phyloP scores from a whole-genome alignment of 2,113 vertebrate species.

The Cyphomyrus plagiostoma region DNA sequence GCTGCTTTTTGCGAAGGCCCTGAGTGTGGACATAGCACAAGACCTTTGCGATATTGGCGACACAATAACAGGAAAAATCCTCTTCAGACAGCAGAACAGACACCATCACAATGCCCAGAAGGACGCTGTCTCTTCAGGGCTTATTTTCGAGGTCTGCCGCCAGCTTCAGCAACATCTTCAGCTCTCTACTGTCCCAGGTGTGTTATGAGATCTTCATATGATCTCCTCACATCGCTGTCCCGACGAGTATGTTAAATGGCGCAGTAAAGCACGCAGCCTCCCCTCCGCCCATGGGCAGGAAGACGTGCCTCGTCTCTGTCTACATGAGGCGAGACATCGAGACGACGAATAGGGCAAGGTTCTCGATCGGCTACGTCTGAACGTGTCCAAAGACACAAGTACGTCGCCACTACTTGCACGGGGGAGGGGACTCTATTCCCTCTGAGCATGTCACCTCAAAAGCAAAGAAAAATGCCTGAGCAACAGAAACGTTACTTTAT shows the following conservation, averaged over 20 bases:
- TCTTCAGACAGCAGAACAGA: background rate
- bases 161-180: background rate
- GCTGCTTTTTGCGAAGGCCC: background rate
- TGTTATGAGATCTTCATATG: background rate
- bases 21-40: background rate
- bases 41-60: background rate
- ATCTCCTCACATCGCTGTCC: background rate
- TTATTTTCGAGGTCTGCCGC: background rate
- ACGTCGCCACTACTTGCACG: background rate
- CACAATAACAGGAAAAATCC: background rate
- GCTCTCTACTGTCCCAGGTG: background rate
- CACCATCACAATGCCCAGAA: slow-evolving; percentile 7
- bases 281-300: background rate
- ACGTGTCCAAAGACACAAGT: background rate
- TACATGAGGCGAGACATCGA: background rate
- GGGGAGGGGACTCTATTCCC: background rate
- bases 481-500: background rate
- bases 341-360: background rate
- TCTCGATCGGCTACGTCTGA: background rate
- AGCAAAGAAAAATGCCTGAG: background rate
- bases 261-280: background rate
- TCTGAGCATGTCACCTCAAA: background rate
- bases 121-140: slow-evolving; percentile 2
- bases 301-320: background rate
- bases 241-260: background rate